Conservation (phyloP, 1,140 invertebrate genomes). For the Neodiprion lecontei region DNA sequence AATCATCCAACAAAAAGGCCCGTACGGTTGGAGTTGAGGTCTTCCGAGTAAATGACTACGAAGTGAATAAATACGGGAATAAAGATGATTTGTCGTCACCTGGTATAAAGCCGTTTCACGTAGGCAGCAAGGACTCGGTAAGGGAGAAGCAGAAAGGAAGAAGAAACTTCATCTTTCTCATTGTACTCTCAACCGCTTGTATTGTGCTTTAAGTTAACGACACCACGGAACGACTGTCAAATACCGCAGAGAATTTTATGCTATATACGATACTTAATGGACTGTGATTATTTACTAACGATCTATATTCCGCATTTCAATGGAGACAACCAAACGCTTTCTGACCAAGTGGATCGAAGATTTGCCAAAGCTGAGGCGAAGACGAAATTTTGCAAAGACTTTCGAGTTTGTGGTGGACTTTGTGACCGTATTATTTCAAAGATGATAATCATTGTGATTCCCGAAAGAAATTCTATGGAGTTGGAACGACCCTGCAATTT, state of each 20-base stretch:
- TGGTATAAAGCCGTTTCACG: not conserved
- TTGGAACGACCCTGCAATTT: no score
- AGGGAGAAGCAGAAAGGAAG: not conserved
- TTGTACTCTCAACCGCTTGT: not conserved
- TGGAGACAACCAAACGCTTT: not conserved
- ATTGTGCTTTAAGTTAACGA: constrained; percentile 1
- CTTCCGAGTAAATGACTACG: not conserved
- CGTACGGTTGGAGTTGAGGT: no score
- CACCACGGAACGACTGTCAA: not conserved
- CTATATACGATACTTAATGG: not conserved
- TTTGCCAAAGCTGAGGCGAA: not conserved
- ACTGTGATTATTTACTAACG: not conserved
- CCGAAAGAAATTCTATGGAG: no score
- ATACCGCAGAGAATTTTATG: not conserved
- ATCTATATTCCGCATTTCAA: not conserved
- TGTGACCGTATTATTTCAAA: not conserved
- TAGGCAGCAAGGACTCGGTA: not conserved
- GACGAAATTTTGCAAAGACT: not conserved
- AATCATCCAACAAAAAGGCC: no score
- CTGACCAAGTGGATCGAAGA: not conserved
- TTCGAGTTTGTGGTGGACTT: not conserved
- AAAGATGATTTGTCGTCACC: not conserved
- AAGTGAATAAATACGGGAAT: not conserved
- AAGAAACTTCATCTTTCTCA: not conserved
- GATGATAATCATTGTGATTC: no score